Base-by-base conservation (phyloP, 2,888 invertebrate species). In the Oxytorus armatus region DNA sequence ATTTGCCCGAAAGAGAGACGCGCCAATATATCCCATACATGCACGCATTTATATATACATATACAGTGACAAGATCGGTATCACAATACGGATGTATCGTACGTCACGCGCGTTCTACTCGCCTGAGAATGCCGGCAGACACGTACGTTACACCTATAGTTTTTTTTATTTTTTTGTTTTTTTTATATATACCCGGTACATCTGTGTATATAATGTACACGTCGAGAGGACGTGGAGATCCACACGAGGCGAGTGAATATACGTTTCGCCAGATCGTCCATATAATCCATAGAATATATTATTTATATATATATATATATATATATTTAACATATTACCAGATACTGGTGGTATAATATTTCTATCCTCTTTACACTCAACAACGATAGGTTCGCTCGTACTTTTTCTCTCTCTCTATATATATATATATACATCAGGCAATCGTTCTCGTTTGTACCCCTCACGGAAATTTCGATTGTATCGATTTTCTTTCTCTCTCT, bases 61-160 rank as follows among this genome's bases (percentile, higher is more conserved):
- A 2, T 36, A 11, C 10, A 16, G 84, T 72, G 83, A 82, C 86
- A 84, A 90, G 90, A 90, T 90, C 87, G 85, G 87, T 90, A 90
- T 90, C 90, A 85, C 86, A 85, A 88, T 88, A 87, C 89, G 88
- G 88, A 90, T 89, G 88, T 88, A 88, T 87, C 87, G 87, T 89
- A 88, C 85, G 88, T 89, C 89, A 89, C 85, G 84, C 83, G 79
- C 79, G 59, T 61, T 76, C 76, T 72, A 51, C 72, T 76, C 72
- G 82, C 76, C 80, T 84, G 79, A 84, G 86, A 87, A 86, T 86
- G 83, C 72, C 59, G 75, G 66, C 53, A 70, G 74, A 79, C 59
- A 39, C 72, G 68, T 79, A 79, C 57, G 68, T 82, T 72, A 75
- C 70, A 79, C 65, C 68, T 73, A 55, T 69, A 69, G 36, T 51